phyloP scores from a whole-genome alignment of 2,888 invertebrate species.

The Dione juno region DNA sequence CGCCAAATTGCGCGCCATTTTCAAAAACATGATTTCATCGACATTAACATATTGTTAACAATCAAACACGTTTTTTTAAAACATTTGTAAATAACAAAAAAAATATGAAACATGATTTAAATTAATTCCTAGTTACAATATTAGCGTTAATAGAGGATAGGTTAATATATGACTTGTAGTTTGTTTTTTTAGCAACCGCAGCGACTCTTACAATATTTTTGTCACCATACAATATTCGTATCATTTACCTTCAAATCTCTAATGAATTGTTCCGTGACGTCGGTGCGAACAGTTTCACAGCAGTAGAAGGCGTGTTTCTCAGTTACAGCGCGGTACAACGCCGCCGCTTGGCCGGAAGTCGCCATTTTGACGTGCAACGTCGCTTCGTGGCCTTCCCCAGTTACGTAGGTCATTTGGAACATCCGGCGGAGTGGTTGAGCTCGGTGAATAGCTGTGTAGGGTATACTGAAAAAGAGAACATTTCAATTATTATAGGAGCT shows the following conservation, averaged over 20 bases:
- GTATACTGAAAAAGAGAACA: constrained; percentile 88
- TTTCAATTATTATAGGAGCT: no score
- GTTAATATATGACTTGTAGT: no score
- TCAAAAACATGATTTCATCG: not conserved
- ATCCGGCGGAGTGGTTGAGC: constrained; percentile 89
- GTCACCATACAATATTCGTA: no score
- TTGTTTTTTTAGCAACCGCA: no score
- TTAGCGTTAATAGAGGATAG: no score
- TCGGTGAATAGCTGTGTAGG: constrained; percentile 91
- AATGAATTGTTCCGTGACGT: constrained; percentile 94
- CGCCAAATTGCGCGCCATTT: constrained; percentile 1
- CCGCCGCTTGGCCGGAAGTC: constrained; percentile 91
- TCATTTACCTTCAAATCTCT: constrained; percentile 90
- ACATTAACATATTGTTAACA: not conserved
- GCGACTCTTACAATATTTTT: no score
- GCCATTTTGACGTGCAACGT: constrained; percentile 91
- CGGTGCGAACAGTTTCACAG: constrained; percentile 94
- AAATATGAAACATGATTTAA: no score
- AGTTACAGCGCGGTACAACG: constrained; percentile 92
- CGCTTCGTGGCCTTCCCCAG: constrained; percentile 86
- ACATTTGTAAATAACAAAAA: no score
- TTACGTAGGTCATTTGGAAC: constrained; percentile 89
- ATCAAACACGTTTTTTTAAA: no score
- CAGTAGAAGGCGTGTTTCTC: constrained; percentile 97
- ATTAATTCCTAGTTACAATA: no score